Evolutionary conservation across 2,113 vertebrate genomes (phyloP), one percentile per base, ranked within the genome.

Genomic region (Aspiorhynchus laticeps): DNA sequence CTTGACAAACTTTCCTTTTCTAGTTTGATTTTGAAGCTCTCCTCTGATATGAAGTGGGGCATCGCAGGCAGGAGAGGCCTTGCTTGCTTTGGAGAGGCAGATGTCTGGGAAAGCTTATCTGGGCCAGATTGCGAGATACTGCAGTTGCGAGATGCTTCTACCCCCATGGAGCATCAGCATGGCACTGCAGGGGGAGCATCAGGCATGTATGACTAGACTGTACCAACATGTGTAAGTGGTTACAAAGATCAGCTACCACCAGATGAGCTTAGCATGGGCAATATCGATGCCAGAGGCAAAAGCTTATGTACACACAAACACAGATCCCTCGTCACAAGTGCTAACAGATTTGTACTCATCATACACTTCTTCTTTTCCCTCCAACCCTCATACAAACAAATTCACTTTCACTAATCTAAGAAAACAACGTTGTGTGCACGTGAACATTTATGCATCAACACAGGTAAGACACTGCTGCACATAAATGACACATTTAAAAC

Each of bases 191-290:
- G 78, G 85, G 69, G 36, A 41, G 69, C 71, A 43, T 74, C 69
- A 73, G 59, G 83, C 71, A 14, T 79, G 38, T 71, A 75, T 46
- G 84, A 86, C 88, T 83, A 87, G 38, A 79, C 73, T 84, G 59
- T 87, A 86, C 86, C 88, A 82, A 87, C 88, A 89, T 85, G 86
- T 89, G 88, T 56, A 59, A 87, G 78, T 89, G 81, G 78, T 87
- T 89, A 89, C 86, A 89, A 81, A 87, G 78, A 89, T 89, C 88
- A 83, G 87, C 83, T 86, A 87, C 88, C 88, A 89, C 83, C 88
- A 89, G 86, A 83, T 76, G 76, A 89, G 71, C 79, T 87, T 84
- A 85, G 86, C 86, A 83, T 74, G 81, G 88, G 78, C 24, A 51
- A 67, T 63, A 83, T 46, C 59, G 65, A 82, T 89, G 86, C 82